These are phyloP conservation scores for Conus ventricosus DNA, from an alignment of 1,140 invertebrate genomes.

Conservation along the genomic window DNA sequence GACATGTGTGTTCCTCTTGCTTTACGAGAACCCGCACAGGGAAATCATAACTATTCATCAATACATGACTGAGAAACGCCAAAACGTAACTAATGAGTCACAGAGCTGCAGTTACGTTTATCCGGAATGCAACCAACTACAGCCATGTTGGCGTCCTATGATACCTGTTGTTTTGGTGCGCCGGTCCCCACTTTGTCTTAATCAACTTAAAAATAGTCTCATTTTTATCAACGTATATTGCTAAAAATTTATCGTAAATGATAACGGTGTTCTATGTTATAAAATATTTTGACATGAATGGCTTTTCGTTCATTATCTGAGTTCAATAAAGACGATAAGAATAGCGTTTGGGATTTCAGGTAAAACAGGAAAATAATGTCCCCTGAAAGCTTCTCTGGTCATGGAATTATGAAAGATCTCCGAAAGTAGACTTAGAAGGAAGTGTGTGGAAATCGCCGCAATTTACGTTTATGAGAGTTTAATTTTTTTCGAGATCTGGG, in stretches of 20 bases:
- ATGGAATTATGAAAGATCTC: neutral
- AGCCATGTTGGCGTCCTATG: constrained; percentile 35
- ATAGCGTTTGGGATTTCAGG: neutral
- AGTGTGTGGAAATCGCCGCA: neutral
- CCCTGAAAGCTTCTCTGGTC: neutral
- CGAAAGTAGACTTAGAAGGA: constrained; percentile 19
- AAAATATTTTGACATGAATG: neutral
- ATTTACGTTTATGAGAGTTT: neutral
- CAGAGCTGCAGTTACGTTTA: neutral
- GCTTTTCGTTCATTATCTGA: no score
- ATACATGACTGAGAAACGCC: no score
- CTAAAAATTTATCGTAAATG: no score
- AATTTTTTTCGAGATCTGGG: neutral
- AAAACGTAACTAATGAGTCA: no score
- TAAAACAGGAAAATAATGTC: neutral
- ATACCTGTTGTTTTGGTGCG: constrained; percentile 21
- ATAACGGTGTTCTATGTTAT: neutral
- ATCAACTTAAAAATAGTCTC: no score
- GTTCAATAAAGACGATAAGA: neutral
- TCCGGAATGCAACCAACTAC: neutral
- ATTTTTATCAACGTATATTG: no score
- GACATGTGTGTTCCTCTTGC: no score
- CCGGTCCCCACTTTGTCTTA: neutral
- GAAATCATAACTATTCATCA: no score
- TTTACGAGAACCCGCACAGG: no score